phyloP scores from a whole-genome alignment of 2,113 vertebrate species.

The Dromas ardeola region DNA sequence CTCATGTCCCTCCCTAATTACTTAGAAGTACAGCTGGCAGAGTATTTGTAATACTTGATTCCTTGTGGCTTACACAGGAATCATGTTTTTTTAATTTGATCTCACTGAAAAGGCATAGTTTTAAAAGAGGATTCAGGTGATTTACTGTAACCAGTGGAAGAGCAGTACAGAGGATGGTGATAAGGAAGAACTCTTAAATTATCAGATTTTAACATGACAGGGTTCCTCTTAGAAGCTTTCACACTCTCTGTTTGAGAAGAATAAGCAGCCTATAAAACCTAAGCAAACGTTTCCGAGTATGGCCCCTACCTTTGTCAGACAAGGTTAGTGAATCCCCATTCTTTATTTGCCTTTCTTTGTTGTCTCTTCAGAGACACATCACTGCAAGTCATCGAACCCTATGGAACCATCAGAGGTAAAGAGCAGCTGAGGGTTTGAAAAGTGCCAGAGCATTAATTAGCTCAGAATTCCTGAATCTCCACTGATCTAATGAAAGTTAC shows the following conservation, averaged over 20 bases:
- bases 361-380: conserved; percentile 42
- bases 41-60: neutral
- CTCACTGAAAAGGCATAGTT: neutral
- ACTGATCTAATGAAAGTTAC: conserved; percentile 25
- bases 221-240: neutral
- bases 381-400: neutral
- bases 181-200: neutral
- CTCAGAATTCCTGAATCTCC: conserved; percentile 35
- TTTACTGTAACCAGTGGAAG: neutral
- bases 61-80: neutral
- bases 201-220: neutral
- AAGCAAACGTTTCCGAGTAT: neutral
- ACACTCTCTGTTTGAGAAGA: neutral
- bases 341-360: conserved; percentile 53
- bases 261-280: conserved; percentile 1
- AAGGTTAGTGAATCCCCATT: conserved; percentile 33
- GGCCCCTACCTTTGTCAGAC: conserved; percentile 29
- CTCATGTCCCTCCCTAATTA: neutral
- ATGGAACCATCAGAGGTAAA: neutral
- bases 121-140: neutral
- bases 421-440: conserved; percentile 25
- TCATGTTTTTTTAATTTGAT: neutral
- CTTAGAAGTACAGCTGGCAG: neutral
- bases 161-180: neutral
- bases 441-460: conserved; percentile 56